phyloP scores from a whole-genome alignment of 2,797 vertebrate species.

The Falco naumanni region DNA sequence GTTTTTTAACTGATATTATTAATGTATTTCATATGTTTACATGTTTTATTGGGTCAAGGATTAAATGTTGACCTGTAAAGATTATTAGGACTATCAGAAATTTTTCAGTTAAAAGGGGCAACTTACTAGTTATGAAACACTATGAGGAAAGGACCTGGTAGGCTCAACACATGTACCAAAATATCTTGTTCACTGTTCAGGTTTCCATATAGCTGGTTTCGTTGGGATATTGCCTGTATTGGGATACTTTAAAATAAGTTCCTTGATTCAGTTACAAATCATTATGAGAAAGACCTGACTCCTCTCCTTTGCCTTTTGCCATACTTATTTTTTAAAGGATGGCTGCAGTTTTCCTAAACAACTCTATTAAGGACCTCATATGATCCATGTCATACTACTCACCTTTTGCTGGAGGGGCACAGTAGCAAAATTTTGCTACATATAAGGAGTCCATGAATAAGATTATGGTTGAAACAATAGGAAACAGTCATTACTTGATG shows the following conservation, averaged over 20 bases:
- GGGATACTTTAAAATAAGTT: background rate
- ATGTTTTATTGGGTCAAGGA: background rate
- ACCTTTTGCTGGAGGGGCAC: background rate
- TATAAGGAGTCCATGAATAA: background rate
- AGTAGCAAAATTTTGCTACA: background rate
- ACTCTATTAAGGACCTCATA: background rate
- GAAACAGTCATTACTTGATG: background rate
- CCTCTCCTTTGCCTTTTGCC: background rate
- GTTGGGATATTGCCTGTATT: background rate
- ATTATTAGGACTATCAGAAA: background rate
- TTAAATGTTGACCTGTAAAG: background rate
- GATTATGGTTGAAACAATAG: background rate
- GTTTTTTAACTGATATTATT: background rate
- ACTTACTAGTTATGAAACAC: background rate
- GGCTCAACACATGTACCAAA: background rate
- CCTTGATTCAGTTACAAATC: background rate
- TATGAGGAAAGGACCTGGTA: background rate
- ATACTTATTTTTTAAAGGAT: background rate
- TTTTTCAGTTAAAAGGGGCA: background rate
- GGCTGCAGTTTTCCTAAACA: background rate
- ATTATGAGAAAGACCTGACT: background rate
- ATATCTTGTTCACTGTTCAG: background rate
- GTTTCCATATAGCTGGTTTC: background rate
- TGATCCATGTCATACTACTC: background rate
- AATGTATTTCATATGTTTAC: background rate